These are phyloP conservation scores for Listronotus oregonensis DNA, from an alignment of 1,140 invertebrate genomes.

Conservation along the genomic window DNA sequence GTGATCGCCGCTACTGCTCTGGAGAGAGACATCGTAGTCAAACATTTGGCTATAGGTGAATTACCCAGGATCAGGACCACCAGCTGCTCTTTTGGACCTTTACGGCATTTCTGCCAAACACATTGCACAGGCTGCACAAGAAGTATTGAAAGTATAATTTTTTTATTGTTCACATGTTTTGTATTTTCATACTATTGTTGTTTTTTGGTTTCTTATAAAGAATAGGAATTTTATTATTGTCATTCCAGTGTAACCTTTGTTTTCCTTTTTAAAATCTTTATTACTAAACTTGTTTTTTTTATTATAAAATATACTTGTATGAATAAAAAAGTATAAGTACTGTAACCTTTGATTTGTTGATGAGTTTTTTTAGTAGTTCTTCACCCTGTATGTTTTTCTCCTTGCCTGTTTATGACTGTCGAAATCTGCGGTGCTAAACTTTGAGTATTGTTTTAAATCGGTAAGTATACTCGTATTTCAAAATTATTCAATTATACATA, in stretches of 20 bases:
- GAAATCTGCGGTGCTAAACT: no score
- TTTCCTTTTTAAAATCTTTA: background rate
- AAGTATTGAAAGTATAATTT: conserved; percentile 64
- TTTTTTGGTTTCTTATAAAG: background rate
- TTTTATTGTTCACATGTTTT: background rate
- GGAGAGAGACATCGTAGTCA: conserved; percentile 76
- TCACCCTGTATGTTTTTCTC: no score
- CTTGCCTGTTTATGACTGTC: no score
- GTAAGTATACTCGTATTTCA: no score
- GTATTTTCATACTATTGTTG: background rate
- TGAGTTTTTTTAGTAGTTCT: no score
- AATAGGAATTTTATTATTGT: background rate
- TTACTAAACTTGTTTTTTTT: no score
- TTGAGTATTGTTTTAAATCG: no score
- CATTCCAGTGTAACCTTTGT: background rate
- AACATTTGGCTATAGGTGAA: conserved; percentile 81
- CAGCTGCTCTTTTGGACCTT: conserved; percentile 80
- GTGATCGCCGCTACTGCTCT: conserved; percentile 80
- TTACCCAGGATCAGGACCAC: conserved; percentile 92
- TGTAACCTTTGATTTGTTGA: no score
- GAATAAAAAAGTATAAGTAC: no score
- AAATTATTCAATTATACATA: no score
- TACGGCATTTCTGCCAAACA: conserved; percentile 87
- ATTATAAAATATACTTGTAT: no score
- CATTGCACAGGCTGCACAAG: conserved; percentile 74